These are phyloP conservation scores for Calameuta idolon DNA, from an alignment of 2,888 invertebrate species.

Conservation along the genomic window DNA sequence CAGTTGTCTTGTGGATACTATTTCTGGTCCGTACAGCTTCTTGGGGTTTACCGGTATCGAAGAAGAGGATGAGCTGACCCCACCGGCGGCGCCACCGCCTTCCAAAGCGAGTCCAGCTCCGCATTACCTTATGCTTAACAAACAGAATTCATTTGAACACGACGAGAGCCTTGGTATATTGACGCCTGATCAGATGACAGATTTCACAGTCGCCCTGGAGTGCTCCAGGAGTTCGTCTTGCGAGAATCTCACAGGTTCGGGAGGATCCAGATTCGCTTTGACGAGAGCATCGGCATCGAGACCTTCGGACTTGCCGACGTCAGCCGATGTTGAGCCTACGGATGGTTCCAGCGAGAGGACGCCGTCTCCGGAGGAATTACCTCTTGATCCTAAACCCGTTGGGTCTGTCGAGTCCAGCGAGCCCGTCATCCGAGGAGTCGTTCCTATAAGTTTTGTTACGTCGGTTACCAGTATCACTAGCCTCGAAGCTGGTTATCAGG, in stretches of 20 bases:
- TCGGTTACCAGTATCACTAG: constrained; percentile 93
- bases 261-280: constrained; percentile 50
- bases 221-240: constrained; percentile 76
- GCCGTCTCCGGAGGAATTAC: constrained; percentile 87
- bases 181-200: constrained; percentile 88
- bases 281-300: constrained; percentile 45
- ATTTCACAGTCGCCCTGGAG: constrained; percentile 73
- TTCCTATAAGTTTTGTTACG: constrained; percentile 78
- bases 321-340: constrained; percentile 41
- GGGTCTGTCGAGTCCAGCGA: constrained; percentile 30
- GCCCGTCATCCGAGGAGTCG: constrained; percentile 66
- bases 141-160: constrained; percentile 83
- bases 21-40: constrained; percentile 74
- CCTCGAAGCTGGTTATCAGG: constrained; percentile 93
- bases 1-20: constrained; percentile 47
- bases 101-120: constrained; percentile 37
- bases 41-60: constrained; percentile 61
- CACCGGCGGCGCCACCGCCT: constrained; percentile 22
- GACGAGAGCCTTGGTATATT: constrained; percentile 89
- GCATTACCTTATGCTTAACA: constrained; percentile 68
- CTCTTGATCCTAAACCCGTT: constrained; percentile 75
- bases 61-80: constrained; percentile 26
- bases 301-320: constrained; percentile 43
- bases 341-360: constrained; percentile 74
- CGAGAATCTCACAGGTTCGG: constrained; percentile 70